Percentiles rank a stretch among this genome's conserved stretches.
Evolutionary conservation across 2,113 vertebrate species (phyloP).

Genomic region (Protomyctophum bolini): DNA sequence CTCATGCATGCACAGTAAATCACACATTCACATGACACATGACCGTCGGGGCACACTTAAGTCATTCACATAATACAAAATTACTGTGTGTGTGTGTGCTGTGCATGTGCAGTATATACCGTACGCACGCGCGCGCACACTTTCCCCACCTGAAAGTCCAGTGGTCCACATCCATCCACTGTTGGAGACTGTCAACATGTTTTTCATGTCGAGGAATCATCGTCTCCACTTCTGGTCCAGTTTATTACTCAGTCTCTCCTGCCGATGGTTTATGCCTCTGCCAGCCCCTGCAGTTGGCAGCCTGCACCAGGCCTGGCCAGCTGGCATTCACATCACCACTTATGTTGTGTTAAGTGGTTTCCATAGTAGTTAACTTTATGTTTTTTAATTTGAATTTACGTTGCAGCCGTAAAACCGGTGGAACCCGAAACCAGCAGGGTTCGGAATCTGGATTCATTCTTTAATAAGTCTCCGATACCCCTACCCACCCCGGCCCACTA

Average conservation of each 20-base stretch:
- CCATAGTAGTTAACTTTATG: conserved; percentile 63
- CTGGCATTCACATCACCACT: conserved; percentile 48
- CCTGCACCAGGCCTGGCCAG: conserved; percentile 44
- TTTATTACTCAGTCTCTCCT: conserved; percentile 26
- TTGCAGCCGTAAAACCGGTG: conserved; percentile 54
- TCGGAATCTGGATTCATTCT: conserved; percentile 54
- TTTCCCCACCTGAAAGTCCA: too few relatives aligned
- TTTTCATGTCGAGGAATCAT: conserved; percentile 6
- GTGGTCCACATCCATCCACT: too few relatives aligned
- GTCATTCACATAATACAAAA: too few relatives aligned
- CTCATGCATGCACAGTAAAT: background rate
- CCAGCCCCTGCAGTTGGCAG: conserved; percentile 12
- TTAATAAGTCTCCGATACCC: conserved; percentile 70
- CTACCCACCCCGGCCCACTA: background rate
- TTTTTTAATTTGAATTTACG: conserved; percentile 62
- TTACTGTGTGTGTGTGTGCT: too few relatives aligned
- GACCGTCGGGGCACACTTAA: background rate
- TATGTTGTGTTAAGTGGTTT: conserved; percentile 72
- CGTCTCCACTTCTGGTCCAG: conserved; percentile 7
- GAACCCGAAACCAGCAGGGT: conserved; percentile 41
- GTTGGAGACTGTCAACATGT: background rate
- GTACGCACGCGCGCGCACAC: background rate
- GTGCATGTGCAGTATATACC: too few relatives aligned
- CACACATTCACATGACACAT: conserved; percentile 24
- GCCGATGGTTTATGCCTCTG: conserved; percentile 31